Conservation (phyloP, 2,888 invertebrate genomes). For the Watsonalla cultraria region DNA sequence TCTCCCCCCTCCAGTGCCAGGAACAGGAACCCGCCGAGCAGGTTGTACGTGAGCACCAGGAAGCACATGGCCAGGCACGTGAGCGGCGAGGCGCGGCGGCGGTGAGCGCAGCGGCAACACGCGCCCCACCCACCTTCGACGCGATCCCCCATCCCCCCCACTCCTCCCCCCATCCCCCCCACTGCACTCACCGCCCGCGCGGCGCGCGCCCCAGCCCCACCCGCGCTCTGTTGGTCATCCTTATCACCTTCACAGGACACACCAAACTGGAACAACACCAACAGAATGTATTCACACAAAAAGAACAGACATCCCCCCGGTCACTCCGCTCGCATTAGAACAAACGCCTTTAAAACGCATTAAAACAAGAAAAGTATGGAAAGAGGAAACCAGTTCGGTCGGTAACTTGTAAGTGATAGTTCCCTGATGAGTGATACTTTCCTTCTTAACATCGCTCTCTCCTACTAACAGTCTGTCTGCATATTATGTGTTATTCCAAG, state of each 20-base stretch:
- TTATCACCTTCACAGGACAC: background rate
- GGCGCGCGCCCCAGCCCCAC: background rate
- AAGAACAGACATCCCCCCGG: too few relatives aligned
- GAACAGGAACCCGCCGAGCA: slow-evolving; percentile 95
- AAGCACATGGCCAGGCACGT: slow-evolving; percentile 90
- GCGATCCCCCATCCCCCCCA: background rate
- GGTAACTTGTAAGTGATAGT: too few relatives aligned
- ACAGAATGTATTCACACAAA: too few relatives aligned
- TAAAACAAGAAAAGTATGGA: too few relatives aligned
- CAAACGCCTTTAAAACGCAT: too few relatives aligned
- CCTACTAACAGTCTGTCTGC: too few relatives aligned
- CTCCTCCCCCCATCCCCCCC: background rate
- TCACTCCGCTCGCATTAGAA: too few relatives aligned
- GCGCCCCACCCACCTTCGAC: background rate
- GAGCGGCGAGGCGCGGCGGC: slow-evolving; percentile 78
- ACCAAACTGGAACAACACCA: background rate
- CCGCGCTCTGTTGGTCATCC: background rate
- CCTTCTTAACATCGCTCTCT: too few relatives aligned
- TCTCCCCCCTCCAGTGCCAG: slow-evolving; percentile 87
- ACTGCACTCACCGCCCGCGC: background rate
- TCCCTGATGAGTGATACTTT: too few relatives aligned
- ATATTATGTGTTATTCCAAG: too few relatives aligned
- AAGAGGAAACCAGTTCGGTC: too few relatives aligned
- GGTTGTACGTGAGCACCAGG: slow-evolving; percentile 93
- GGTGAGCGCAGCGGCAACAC: slow-evolving; percentile 72